These are phyloP conservation scores for Lota lota DNA, from an alignment of 2,113 vertebrate genomes.

Conservation along the genomic window DNA sequence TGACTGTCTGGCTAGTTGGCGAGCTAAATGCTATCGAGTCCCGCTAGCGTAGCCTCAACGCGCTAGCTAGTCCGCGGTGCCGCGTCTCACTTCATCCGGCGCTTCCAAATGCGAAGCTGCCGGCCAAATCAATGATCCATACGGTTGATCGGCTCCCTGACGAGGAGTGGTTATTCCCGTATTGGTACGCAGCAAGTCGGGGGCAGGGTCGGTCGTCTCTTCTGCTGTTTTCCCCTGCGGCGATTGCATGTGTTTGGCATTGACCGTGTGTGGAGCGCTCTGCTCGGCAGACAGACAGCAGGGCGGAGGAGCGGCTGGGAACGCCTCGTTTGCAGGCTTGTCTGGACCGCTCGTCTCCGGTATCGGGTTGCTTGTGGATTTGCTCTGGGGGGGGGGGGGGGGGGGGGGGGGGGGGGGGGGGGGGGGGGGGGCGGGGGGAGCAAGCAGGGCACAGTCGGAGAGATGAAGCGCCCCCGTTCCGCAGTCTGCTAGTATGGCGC, in stretches of 20 bases:
- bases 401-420: conserved; percentile 22
- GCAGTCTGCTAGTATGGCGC: conserved; percentile 50
- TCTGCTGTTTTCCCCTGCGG: conserved; percentile 30
- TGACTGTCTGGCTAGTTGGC: no score
- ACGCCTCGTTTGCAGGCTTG: conserved; percentile 69
- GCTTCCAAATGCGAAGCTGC: background rate
- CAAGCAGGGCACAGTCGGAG: conserved; percentile 4
- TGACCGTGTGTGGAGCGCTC: conserved; percentile 21
- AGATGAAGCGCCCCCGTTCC: conserved; percentile 51
- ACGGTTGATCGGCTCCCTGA: background rate
- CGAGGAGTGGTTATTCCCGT: conserved; percentile 11
- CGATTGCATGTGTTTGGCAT: conserved; percentile 25
- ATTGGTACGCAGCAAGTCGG: conserved; percentile 9
- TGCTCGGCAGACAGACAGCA: conserved; percentile 40
- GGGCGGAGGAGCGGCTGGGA: conserved; percentile 58
- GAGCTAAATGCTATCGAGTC: background rate
- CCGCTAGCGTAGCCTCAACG: background rate
- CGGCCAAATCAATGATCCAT: background rate
- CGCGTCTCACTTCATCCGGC: background rate
- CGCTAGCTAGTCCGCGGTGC: background rate
- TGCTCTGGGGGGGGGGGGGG: background rate
- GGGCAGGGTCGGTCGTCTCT: conserved; percentile 25
- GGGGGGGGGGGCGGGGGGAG: conserved; percentile 21
- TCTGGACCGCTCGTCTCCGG: conserved; percentile 70
- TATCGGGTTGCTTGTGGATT: conserved; percentile 64